Evolutionary conservation across 2,797 vertebrate species (phyloP).

Genomic region (Peromyscus eremicus): DNA sequence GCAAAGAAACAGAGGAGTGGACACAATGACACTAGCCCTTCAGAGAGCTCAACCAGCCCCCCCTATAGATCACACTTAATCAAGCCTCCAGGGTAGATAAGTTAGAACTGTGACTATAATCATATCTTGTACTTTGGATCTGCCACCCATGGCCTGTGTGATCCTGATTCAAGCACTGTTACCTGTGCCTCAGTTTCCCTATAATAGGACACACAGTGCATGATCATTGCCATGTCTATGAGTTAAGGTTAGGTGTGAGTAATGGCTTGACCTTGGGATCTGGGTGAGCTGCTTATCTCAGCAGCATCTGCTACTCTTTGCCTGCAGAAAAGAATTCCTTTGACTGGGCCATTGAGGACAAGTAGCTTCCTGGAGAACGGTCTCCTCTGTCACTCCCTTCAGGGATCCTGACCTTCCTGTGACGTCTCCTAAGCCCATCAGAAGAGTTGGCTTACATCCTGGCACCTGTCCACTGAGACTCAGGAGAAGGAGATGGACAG

Average conservation of each 20-base stretch:
- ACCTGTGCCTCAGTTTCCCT: not conserved
- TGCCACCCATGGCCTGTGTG: not conserved
- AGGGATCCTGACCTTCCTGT: not conserved
- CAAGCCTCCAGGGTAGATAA: not conserved
- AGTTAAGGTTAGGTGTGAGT: not conserved
- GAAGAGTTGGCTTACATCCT: not conserved
- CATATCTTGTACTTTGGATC: not conserved
- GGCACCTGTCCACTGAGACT: not conserved
- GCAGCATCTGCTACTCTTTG: not conserved
- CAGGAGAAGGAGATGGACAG: not conserved
- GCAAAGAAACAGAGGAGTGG: not conserved
- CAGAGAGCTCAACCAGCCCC: not conserved
- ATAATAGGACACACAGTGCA: not conserved
- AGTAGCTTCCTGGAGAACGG: not conserved
- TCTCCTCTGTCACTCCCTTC: not conserved
- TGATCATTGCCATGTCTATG: no score
- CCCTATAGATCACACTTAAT: not conserved
- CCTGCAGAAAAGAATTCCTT: not conserved
- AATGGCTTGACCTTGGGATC: not conserved
- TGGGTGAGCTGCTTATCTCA: not conserved
- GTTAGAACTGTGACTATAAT: no score
- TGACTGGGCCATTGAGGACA: no score
- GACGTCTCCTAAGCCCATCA: not conserved
- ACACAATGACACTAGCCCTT: not conserved
- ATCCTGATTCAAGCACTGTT: not conserved